A percentile compares a stretch with the other conserved stretches of the same genome.
phyloP scores from a whole-genome alignment of 2,888 invertebrate genomes.

The Tipula lateralis region DNA sequence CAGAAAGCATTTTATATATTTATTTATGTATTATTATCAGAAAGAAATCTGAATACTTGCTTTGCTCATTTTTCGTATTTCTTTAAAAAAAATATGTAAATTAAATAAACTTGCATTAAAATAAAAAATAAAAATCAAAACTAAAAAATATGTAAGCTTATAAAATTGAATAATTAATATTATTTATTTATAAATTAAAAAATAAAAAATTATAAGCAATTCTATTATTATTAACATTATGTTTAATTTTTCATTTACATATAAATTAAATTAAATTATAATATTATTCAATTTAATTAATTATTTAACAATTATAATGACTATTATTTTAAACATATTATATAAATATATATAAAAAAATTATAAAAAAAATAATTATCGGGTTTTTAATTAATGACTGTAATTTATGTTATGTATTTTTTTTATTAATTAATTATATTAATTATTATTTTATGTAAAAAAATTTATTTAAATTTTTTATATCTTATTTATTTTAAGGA shows the following conservation, averaged over 20 bases:
- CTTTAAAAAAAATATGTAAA: neutral
- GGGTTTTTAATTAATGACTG: conserved; percentile 24
- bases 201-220: conserved; percentile 6
- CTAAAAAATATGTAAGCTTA: neutral
- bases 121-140: neutral
- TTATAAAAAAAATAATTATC: neutral
- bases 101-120: neutral
- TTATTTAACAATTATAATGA: neutral
- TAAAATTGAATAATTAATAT: neutral
- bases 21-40: neutral
- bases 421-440: conserved; percentile 11
- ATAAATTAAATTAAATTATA: conserved; percentile 11
- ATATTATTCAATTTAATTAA: neutral
- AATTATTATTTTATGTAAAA: neutral
- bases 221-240: conserved; percentile 9
- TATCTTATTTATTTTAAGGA: neutral
- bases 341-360: neutral
- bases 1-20: neutral
- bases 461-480: neutral
- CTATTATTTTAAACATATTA: conserved; percentile 11
- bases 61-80: neutral
- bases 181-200: neutral
- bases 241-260: neutral
- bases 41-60: neutral
- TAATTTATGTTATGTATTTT: neutral